Evolutionary conservation across 2,797 vertebrate species (phyloP), one percentile per base, ranked within the genome.

Genomic region (Tapera naevia): DNA sequence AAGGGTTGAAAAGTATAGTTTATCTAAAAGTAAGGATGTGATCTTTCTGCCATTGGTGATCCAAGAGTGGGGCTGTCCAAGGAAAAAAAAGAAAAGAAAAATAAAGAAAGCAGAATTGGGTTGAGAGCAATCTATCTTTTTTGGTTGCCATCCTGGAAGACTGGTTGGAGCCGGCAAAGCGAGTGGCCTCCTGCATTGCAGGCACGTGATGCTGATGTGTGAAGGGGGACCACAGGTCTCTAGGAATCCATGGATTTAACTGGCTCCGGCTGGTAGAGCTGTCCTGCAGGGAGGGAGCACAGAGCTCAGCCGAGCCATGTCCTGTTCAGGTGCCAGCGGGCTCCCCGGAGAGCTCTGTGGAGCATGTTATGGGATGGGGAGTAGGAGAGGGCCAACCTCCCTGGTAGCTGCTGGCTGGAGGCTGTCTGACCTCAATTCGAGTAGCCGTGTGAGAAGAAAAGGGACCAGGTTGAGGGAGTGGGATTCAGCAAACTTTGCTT

Each of bases 331-430:
- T 27, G 51, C 50, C 75, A 35, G 93, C 0, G 2, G 48, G 21
- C 32, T 60, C 37, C 32, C 0, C 0, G 22, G 64, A 54, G 86
- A 2, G 22, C 41, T 7, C 3, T 3, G 1, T 11, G 25, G 37
- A 79, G 43, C 4, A 6, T 84, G 2, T 27, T 65, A 43, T 76
- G 92, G 91, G 72, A 23, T 1, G 8, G 48, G 43, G 35, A 13
- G 32, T 10, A 35, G 39, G 39, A 46, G 60, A 18, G 3, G 7
- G 41, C 21, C n/a, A 5, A 45, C 37, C 32, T 30, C 35, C 11
- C 22, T 1, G 2, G 43, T 11, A 57, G 32, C 32, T 58, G 61
- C 62, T 43, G 7, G 15, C 24, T 50, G 51, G 54, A 30, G 43
- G 24, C 70, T 58, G 6, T 13, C 66, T n/a, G 12, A 43, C 41